Percentiles rank a stretch among this genome's conserved stretches.
Evolutionary conservation across 2,797 vertebrate species (phyloP).

Genomic region (Malurus leucopterus): DNA sequence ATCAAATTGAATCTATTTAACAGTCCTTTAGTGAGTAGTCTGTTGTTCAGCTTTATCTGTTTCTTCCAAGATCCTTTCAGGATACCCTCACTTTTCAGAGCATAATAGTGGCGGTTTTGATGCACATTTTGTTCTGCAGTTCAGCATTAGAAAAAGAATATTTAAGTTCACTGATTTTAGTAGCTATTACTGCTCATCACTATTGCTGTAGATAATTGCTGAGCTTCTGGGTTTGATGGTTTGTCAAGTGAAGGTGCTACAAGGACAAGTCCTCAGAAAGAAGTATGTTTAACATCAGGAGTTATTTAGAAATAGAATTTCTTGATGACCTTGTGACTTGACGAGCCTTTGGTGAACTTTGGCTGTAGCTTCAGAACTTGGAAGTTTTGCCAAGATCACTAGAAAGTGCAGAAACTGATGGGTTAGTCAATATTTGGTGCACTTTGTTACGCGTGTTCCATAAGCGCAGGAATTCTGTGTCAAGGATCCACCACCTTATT

Average conservation of each 20-base stretch:
- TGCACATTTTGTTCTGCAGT: neutral
- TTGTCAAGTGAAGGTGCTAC: neutral
- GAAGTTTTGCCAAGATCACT: neutral
- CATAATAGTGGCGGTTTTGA: fast-evolving
- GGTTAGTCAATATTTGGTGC: neutral
- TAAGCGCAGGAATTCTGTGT: neutral
- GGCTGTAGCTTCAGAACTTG: neutral
- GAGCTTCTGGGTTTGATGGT: neutral
- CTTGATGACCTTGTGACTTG: neutral
- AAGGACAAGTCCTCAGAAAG: neutral
- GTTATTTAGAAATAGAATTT: neutral
- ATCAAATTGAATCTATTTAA: neutral
- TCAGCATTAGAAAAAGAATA: neutral
- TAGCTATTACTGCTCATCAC: neutral
- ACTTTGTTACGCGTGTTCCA: neutral
- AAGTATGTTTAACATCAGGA: fast-evolving
- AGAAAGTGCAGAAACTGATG: neutral
- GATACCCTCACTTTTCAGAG: neutral
- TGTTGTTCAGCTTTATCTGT: neutral
- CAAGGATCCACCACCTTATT: neutral
- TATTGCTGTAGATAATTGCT: neutral
- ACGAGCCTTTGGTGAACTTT: neutral
- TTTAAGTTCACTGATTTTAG: neutral
- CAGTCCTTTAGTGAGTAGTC: neutral
- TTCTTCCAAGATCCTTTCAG: neutral